A percentile compares a stretch with the other conserved stretches of the same genome.
Conservation (phyloP, 2,888 invertebrate genomes). For the Trichopria drosophilae region DNA sequence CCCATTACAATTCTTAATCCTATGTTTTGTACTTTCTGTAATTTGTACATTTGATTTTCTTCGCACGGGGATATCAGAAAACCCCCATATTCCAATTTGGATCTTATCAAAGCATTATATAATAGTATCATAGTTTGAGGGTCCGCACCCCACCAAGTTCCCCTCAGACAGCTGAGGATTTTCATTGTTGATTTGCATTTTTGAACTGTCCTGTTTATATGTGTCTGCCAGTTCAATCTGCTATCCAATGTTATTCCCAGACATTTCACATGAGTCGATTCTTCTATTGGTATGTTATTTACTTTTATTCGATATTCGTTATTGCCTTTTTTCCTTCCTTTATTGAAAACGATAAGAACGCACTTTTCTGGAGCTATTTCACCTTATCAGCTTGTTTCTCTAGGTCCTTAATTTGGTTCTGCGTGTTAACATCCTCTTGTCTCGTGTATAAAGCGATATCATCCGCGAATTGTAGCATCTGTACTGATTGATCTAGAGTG, state of each 20-base stretch:
- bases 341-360: neutral
- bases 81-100: conserved; percentile 27
- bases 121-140: neutral
- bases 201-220: neutral
- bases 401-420: neutral
- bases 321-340: neutral
- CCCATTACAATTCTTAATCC: conserved; percentile 28
- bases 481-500: neutral
- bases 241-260: neutral
- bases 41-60: conserved; percentile 1
- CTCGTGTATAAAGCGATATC: neutral
- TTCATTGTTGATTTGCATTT: neutral
- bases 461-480: conserved; percentile 6
- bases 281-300: neutral
- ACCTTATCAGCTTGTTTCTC: no score
- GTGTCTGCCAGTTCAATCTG: neutral
- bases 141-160: conserved; percentile 5
- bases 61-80: conserved; percentile 13
- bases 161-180: neutral
- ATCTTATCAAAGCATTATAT: conserved; percentile 4
- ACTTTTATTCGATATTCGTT: neutral
- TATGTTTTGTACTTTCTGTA: conserved; percentile 19
- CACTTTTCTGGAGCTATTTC: no score
- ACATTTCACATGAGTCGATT: neutral
- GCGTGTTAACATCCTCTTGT: no score